These are phyloP conservation scores for Apodemia mormo DNA, from an alignment of 2,888 invertebrate species.

Conservation along the genomic window DNA sequence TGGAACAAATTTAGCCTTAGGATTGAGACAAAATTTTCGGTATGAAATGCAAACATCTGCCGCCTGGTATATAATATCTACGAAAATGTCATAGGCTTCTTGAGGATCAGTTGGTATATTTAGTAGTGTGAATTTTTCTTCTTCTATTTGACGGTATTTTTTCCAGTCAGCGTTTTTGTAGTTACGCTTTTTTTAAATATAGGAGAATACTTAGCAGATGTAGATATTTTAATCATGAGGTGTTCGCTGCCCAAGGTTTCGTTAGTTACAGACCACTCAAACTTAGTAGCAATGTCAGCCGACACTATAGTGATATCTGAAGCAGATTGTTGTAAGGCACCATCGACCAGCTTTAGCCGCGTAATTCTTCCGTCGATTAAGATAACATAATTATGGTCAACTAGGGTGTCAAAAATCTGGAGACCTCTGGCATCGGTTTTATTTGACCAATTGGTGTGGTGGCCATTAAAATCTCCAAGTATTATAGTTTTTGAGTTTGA, in stretches of 20 bases:
- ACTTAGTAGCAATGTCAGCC: too few species aligned
- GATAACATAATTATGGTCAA: conserved; percentile 20
- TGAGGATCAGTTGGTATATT: neutral
- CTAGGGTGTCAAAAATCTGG: conserved; percentile 26
- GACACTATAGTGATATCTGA: too few species aligned
- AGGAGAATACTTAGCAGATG: neutral
- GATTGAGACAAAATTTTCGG: neutral
- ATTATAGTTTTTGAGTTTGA: conserved; percentile 2
- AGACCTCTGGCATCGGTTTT: conserved; percentile 27
- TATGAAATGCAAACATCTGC: neutral
- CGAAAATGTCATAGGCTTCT: neutral
- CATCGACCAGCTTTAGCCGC: conserved; percentile 23
- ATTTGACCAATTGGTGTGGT: conserved; percentile 30
- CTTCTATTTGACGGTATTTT: neutral
- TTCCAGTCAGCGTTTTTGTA: neutral
- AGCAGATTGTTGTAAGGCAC: conserved; percentile 22
- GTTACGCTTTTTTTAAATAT: neutral
- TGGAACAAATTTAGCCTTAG: neutral
- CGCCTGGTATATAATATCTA: neutral
- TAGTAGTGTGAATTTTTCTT: neutral
- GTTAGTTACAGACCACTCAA: too few species aligned
- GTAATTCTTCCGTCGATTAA: conserved; percentile 29
- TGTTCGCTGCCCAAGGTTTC: too few species aligned
- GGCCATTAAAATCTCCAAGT: conserved; percentile 31
- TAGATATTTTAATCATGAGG: too few species aligned